phyloP scores from a whole-genome alignment of 2,113 vertebrate species.

The Leptobrachium leishanense region DNA sequence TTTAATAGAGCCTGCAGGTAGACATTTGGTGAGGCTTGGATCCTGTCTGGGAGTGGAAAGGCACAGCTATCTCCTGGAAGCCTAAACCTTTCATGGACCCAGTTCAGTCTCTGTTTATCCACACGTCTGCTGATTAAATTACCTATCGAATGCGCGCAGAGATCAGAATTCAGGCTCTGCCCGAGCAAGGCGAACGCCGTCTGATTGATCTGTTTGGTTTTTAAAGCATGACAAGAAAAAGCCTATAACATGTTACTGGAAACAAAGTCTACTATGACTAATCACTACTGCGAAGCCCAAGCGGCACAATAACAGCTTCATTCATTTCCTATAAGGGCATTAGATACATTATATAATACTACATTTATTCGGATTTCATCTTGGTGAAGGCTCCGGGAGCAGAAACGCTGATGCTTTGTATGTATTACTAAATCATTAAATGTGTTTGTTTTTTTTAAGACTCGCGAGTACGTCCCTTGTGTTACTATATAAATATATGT shows the following conservation, averaged over 20 bases:
- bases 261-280: conserved; percentile 6
- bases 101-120: conserved; percentile 71
- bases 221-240: conserved; percentile 50
- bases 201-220: conserved; percentile 68
- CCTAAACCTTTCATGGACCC: conserved; percentile 70
- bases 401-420: too few species aligned
- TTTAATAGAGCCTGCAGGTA: conserved; percentile 80
- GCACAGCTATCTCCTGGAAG: conserved; percentile 68
- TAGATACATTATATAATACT: too few species aligned
- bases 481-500: too few species aligned
- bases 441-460: too few species aligned
- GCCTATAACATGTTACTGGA: conserved; percentile 10
- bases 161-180: conserved; percentile 74
- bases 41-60: conserved; percentile 75
- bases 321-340: conserved; percentile 10
- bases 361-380: too few species aligned
- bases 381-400: too few species aligned
- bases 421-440: too few species aligned
- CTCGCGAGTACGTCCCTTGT: too few species aligned
- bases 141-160: conserved; percentile 74
- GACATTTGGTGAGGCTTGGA: conserved; percentile 81
- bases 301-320: conserved; percentile 21
- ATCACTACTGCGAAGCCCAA: conserved; percentile 7
- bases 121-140: conserved; percentile 72
- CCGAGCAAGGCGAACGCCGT: conserved; percentile 72